phyloP scores from a whole-genome alignment of 2,113 vertebrate genomes.

The Hassar affinis region DNA sequence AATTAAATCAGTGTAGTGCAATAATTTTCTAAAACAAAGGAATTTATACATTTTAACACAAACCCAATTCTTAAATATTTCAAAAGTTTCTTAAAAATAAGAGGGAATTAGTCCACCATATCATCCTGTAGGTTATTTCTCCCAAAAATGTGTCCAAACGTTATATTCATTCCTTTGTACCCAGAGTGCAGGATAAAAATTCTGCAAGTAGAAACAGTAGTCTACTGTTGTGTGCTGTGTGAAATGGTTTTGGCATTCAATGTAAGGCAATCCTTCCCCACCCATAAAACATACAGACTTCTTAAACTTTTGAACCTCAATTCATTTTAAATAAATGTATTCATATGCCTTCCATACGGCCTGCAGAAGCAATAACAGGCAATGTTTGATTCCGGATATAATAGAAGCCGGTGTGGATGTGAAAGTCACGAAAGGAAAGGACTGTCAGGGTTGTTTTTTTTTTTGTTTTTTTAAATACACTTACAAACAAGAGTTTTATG shows the following conservation, averaged over 20 bases:
- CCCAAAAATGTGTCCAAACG: background rate
- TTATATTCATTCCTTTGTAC: background rate
- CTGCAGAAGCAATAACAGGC: background rate
- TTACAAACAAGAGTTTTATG: slow-evolving; percentile 83
- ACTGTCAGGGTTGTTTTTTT: background rate
- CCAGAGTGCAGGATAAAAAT: background rate
- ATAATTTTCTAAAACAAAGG: background rate
- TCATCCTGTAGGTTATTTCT: background rate
- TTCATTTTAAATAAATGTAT: slow-evolving; percentile 19
- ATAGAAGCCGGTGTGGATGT: slow-evolving; percentile 1
- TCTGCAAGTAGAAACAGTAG: slow-evolving; percentile 11
- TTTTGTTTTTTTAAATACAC: too few relatives aligned
- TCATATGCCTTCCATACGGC: background rate
- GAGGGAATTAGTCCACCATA: background rate
- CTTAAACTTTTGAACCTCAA: slow-evolving; percentile 3
- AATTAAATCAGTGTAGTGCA: background rate
- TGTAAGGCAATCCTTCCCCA: background rate
- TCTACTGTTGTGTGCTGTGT: background rate
- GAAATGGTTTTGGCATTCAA: background rate
- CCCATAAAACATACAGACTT: background rate
- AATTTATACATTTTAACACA: background rate
- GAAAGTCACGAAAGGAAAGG: background rate
- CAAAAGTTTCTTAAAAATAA: background rate
- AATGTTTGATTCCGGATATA: background rate
- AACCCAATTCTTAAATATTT: background rate